phyloP scores from a whole-genome alignment of 2,113 vertebrate genomes.

The Chaetodon trifascialis region DNA sequence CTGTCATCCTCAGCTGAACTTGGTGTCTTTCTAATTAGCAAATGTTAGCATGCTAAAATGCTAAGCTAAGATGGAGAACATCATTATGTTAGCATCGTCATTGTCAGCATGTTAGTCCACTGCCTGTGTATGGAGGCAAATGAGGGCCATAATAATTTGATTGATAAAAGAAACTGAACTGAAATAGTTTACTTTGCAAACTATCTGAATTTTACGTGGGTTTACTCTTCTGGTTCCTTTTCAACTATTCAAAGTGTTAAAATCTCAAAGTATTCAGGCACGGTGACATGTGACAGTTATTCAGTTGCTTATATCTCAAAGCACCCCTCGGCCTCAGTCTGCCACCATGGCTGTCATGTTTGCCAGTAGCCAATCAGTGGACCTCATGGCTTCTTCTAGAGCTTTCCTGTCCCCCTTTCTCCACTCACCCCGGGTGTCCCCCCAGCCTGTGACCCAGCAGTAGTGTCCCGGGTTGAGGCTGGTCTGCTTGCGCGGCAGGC shows the following conservation, averaged over 20 bases:
- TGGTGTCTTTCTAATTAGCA: background rate
- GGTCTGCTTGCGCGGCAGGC: slow-evolving; percentile 84
- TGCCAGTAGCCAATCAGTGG: background rate
- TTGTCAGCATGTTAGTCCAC: background rate
- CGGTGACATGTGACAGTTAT: too few species aligned
- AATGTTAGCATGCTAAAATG: background rate
- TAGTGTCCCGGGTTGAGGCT: slow-evolving; percentile 77
- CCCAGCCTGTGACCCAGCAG: slow-evolving; percentile 86
- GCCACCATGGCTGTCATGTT: too few species aligned
- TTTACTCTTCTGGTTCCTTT: background rate
- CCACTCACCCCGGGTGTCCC: slow-evolving; percentile 76
- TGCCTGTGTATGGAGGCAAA: background rate
- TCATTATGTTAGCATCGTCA: background rate
- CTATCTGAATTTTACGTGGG: background rate
- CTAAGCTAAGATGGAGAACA: background rate
- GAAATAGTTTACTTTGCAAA: background rate
- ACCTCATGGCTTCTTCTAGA: background rate
- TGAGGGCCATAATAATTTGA: background rate
- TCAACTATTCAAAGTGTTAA: too few species aligned
- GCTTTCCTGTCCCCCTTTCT: too few species aligned
- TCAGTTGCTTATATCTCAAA: too few species aligned
- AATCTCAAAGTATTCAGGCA: too few species aligned
- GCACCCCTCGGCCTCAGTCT: too few species aligned
- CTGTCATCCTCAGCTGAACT: too few species aligned
- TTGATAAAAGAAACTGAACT: background rate